Base-by-base conservation (phyloP, 2,113 vertebrate genomes). In the Motacilla alba region DNA sequence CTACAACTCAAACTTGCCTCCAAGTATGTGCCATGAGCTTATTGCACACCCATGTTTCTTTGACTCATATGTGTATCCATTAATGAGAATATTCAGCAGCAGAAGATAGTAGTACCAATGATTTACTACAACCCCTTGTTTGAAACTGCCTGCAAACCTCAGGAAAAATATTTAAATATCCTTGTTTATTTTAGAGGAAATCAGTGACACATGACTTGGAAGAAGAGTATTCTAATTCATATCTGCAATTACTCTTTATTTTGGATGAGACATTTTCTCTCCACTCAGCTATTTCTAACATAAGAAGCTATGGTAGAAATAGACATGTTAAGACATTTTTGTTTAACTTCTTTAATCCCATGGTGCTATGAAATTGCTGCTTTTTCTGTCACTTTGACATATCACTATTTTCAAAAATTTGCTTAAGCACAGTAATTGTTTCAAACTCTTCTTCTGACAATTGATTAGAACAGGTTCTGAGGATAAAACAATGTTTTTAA, bases 401-500 rank as follows among this genome's bases (percentile, higher is more conserved):
- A 39, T 82, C 37, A 41, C n/a, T 59, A 41, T 17, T 39, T 83
- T 55, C 24, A 69, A 87, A 82, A 69, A 49, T 92, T 94, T 85
- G 31, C 37, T 11, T 44, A 79, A 95, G 23, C 43, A 47, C 28
- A 60, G 30, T 77, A 85, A 86, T 93, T 82, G 84, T 82, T 94
- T 87, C 64, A 46, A 91, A 72, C 26, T 82, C 26, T 7, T 72
- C 21, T 93, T 92, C 85, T 91, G 75, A 91, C 74, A 83, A 66
- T 85, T 79, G 41, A 85, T 93, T 90, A 89, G 53, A 90, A 66
- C 5, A 46, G 7, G 28, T 91, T 96, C 58, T 69, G 58, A 92
- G 67, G 46, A 94, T 58, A 91, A 94, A 96, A 82, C 19, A 82
- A 11, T 43, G 35, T 5, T 85, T 94, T 91, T 77, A 76, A 94